These are phyloP conservation scores for Betta splendens DNA, from an alignment of 2,797 vertebrate genomes.

Conservation along the genomic window DNA sequence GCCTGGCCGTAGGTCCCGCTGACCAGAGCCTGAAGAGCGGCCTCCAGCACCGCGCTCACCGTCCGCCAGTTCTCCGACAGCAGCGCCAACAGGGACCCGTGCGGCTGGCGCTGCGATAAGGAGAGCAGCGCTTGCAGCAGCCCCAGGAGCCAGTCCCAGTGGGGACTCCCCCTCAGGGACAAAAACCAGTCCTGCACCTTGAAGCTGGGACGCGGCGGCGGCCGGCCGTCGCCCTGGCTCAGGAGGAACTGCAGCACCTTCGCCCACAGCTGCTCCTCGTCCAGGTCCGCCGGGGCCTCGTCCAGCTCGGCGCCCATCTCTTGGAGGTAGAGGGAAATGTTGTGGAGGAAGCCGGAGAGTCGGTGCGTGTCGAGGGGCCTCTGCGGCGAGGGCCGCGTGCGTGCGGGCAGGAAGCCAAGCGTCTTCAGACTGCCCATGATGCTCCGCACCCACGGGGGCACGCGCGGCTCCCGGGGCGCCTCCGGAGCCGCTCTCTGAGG, in stretches of 20 bases:
- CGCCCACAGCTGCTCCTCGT: constrained; percentile 81
- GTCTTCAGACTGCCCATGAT: constrained; percentile 79
- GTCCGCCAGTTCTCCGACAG: constrained; percentile 87
- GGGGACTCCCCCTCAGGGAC: constrained; percentile 86
- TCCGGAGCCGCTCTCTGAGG: constrained; percentile 51
- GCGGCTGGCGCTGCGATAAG: constrained; percentile 81
- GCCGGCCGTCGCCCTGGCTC: constrained; percentile 72
- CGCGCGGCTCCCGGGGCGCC: constrained; percentile 54
- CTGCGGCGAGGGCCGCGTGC: constrained; percentile 67
- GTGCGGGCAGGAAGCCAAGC: constrained; percentile 71
- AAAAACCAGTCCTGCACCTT: constrained; percentile 86
- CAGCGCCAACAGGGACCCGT: constrained; percentile 76
- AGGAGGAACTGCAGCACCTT: constrained; percentile 81
- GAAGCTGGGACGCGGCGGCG: constrained; percentile 83
- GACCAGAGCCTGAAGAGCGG: constrained; percentile 82
- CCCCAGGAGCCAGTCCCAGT: constrained; percentile 86
- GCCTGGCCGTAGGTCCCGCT: constrained; percentile 85
- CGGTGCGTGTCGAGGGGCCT: constrained; percentile 77
- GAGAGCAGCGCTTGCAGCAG: constrained; percentile 83
- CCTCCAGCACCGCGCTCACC: constrained; percentile 85
- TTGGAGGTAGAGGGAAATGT: constrained; percentile 88
- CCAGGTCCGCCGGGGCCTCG: constrained; percentile 55
- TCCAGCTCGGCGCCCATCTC: constrained; percentile 83
- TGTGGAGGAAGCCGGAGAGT: constrained; percentile 87
- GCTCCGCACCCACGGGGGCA: constrained; percentile 70